Evolutionary conservation across 2,888 invertebrate species (phyloP).

Genomic region (Polyommatus icarus): DNA sequence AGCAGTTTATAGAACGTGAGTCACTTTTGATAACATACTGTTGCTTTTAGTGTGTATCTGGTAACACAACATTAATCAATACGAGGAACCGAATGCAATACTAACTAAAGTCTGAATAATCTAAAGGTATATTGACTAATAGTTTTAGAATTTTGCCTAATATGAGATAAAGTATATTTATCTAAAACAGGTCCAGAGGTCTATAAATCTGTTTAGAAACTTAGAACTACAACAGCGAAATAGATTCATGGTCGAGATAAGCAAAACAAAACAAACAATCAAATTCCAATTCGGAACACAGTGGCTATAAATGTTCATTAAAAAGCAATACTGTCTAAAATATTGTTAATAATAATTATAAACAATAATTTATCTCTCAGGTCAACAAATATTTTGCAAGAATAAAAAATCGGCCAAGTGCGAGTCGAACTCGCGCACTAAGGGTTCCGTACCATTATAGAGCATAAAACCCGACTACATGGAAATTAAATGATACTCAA

Average conservation of each 20-base stretch:
- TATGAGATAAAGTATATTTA: not conserved
- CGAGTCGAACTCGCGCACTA: too few species aligned
- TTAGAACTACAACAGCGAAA: not conserved
- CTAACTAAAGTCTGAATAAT: not conserved
- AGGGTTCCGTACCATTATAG: too few species aligned
- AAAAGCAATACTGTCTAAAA: not conserved
- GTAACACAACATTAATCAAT: conserved; percentile 26
- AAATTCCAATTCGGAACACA: conserved; percentile 4
- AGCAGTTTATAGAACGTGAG: conserved; percentile 15
- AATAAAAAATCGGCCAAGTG: not conserved
- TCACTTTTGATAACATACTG: conserved; percentile 23
- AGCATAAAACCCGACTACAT: too few species aligned
- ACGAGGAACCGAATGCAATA: not conserved
- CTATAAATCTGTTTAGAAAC: not conserved
- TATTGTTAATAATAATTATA: not conserved
- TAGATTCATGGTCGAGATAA: conserved; percentile 10
- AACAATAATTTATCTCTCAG: not conserved
- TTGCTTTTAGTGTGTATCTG: conserved; percentile 1
- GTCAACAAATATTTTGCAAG: not conserved
- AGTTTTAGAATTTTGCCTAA: not conserved
- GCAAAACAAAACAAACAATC: conserved; percentile 13
- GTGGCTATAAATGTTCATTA: not conserved
- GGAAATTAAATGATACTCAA: too few species aligned
- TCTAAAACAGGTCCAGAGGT: not conserved
- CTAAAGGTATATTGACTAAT: not conserved